Base-by-base conservation (phyloP, 2,797 vertebrate genomes). In the Tarsius wallacei region DNA sequence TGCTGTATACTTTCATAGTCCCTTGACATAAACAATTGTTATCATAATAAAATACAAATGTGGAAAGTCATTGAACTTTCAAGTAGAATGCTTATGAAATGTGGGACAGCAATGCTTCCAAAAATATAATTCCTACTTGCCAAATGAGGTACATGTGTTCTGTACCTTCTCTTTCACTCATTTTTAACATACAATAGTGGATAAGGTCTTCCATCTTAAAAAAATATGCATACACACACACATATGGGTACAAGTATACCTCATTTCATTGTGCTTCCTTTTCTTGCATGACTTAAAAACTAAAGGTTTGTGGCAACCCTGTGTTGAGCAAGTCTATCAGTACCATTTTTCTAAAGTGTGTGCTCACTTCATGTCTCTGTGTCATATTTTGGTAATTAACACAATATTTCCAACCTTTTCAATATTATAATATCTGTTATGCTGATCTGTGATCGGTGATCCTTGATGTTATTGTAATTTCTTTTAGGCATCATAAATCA, bases 21-120 rank as follows among this genome's bases (percentile, higher is more conserved):
- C 49, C 22, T 68, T 61, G 28, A 11, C 57, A 80, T 85, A 74
- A 68, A 90, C 16, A 84, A 63, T 61, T 57, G 24, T 59, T 84
- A 57, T 83, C 77, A 87, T 90, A 59, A 90, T 59, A 82, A 68
- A 87, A 74, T 81, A 70, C 16, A 47, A 68, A 87, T 33, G 2
- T 24, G n/a, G 28, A 7, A 81, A 89, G 33, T 4, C 31, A 77
- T 2, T 47, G 28, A 78, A 36, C 21, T 78, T 87, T 5, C 57
- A 70, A 55, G n/a, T 1, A 68, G 14, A 90, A 33, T 49, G 3
- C 26, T 9, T 47, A 66, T 47, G n/a, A 85, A 47, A 76, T 76
- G n/a, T 36, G 51, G 36, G 28, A 49, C 2, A 68, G n/a, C 51
- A 42, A 61, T 51, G 8, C 15, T 89, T 76, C 53, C 17, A 90